Base-by-base conservation (phyloP, 2,797 vertebrate species). In the Tokudaia tokunoshimensis region DNA sequence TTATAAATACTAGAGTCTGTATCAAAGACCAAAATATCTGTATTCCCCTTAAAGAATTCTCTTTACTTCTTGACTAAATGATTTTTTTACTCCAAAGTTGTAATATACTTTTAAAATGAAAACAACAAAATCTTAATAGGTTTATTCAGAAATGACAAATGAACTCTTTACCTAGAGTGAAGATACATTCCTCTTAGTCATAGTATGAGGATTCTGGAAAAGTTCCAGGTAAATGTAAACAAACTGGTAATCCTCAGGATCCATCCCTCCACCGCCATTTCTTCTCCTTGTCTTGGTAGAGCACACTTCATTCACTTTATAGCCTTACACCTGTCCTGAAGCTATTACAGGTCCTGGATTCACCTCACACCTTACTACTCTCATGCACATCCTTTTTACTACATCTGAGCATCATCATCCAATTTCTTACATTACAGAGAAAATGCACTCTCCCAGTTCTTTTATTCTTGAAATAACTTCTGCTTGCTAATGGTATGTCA, bases 11-110 rank as follows among this genome's bases (percentile, higher is more conserved):
- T 55, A 34, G 24, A 78, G 2, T 95, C 74, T 63, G 78, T 17
- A 63, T 10, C 12, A 94, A 78, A 15, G 41, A 74, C 85, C 85
- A 41, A 59, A 96, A 79, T 92, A 91, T 57, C 95, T 94, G 41
- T 41, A 2, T 88, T 4, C 7, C 15, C 0, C 22, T 94, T 75
- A 47, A 95, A 55, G 17, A 29, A 13, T 0, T 67, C 57, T 81
- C 11, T 13, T 86, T 61, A 74, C 9, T 82, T 26, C 41, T 89
- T 61, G 57, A 9, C 19, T 89, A 84, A 95, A 93, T 55, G 22
- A 12, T 41, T 17, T 5, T 96, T 94, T n/a, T 59, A 83, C 63
- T 31, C 61, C 61, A 41, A 41, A 41, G 41, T 41, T 15, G 37
- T 79, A 26, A 34, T 70, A 90, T 78, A 90, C 10, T 78, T 74